Base-by-base conservation (phyloP, 2,888 invertebrate species). In the Cecidostiba fungosa region DNA sequence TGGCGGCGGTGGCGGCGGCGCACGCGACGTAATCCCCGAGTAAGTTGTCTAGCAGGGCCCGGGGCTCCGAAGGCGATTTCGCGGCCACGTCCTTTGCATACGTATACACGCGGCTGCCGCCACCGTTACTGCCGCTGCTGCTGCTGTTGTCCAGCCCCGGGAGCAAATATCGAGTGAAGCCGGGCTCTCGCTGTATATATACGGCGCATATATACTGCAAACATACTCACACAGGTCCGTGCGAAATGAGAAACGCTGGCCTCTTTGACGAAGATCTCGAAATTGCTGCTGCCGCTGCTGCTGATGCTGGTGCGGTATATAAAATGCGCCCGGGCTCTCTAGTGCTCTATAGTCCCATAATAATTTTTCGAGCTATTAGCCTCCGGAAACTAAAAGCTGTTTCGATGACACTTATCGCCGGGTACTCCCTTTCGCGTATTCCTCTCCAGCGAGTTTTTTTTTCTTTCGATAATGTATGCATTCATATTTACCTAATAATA, bases 191-290 rank as follows among this genome's bases (percentile, higher is more conserved):
- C 5, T 14, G n/a, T 50, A 12, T 32, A 23, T 23, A 19, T 43
- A 5, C 0, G 1, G 19, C 54, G 23, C 12, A 66, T 26, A 66
- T 5, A 59, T n/a, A 59, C 8, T n/a, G 54, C 54, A n/a, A 59
- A 26, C 66, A 26, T 50, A 47, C 50, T 32, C 50, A 14, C 50
- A 82, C 50, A 70, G 70, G 23, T 1, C 62, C 50, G 36, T 47
- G 29, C 39, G 10, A 78, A 78, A 83, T 83, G 83, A 83, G 77
- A 72, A 84, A 78, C 54, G 54, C n/a, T 59, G n/a, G 54, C 23
- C 54, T 59, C 54, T 59, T 59, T 59, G 54, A 59, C 54, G 54
- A 59, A 59, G 54, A 59, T 59, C 54, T 59, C 54, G 54, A 23
- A 59, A 59, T 59, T 73, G 59, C 50, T 6, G 47, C 47, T 39